phyloP scores from a whole-genome alignment of 2,888 invertebrate species.

The Apeira syringaria region DNA sequence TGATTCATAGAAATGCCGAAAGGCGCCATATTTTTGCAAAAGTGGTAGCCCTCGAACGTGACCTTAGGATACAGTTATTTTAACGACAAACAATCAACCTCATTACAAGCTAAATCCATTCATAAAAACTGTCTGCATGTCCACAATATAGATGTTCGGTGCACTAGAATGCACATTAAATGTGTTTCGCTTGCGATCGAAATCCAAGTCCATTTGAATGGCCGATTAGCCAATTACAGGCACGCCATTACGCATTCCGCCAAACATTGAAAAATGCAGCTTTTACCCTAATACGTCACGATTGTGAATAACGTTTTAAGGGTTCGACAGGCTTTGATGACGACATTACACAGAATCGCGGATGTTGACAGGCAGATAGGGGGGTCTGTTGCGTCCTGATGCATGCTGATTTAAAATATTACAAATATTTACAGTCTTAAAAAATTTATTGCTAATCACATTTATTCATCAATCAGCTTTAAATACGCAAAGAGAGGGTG shows the following conservation, averaged over 20 bases:
- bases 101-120: constrained; percentile 1
- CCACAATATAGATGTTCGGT: constrained; percentile 22
- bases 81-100: background rate
- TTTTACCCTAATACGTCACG: constrained; percentile 10
- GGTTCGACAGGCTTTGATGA: too few species aligned
- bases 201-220: constrained; percentile 24
- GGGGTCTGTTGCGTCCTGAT: too few species aligned
- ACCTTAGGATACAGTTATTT: background rate
- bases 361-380: too few species aligned
- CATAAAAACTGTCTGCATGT: constrained; percentile 13
- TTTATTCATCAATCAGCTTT: too few species aligned
- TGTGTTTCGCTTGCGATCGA: constrained; percentile 12
- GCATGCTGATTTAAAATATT: too few species aligned
- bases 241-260: constrained; percentile 22
- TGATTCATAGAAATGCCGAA: too few species aligned
- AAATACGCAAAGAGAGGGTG: too few species aligned
- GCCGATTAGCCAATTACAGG: constrained; percentile 20
- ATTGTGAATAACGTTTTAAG: constrained; percentile 6
- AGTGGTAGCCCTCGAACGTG: background rate
- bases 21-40: too few species aligned
- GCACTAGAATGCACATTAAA: constrained; percentile 19
- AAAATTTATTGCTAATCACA: too few species aligned
- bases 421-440: too few species aligned
- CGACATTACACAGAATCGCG: too few species aligned
- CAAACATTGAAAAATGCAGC: constrained; percentile 3